Base-by-base conservation (phyloP, 2,797 vertebrate genomes). In the Erethizon dorsatum region DNA sequence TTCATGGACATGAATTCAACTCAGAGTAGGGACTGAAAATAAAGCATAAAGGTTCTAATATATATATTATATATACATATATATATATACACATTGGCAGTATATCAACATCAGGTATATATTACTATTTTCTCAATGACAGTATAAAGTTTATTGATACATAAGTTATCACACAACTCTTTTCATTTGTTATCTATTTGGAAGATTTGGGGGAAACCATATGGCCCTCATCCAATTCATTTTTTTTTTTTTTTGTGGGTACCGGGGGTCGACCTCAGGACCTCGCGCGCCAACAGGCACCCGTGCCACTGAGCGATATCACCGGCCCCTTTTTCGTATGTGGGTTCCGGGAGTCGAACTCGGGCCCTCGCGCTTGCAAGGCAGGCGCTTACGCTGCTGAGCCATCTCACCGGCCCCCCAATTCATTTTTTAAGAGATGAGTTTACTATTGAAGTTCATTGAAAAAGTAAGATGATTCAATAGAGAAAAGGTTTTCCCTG, bases 111-210 rank as follows among this genome's bases (percentile, higher is more conserved):
- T 91, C 56, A 92, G 22, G 75, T 71, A 6, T 71, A 28, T 95
- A 91, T 94, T 20, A 92, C 88, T 97, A 83, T 95, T 97, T 95
- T 96, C 85, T 91, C 86, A 80, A 33, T 88, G 90, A 94, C 86
- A 97, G 20, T 57, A 94, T 95, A 92, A 94, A 90, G 96, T 93
- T 94, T 94, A 90, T 63, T 97, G 96, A 97, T 80, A 97, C 71
- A 67, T 96, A 97, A 98, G 97, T 83, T 47, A 96, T 73, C 0
- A 75, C 67, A 92, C 1, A 86, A 28, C 20, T 1, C 26, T 96
- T 63, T 78, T 37, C 28, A 94, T 26, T 91, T 96, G 10, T 79
- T 80, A 86, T 10, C n/a, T 59, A 18, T 56, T 97, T 94, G 95
- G 52, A 31, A 96, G 89, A 92, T 95, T 59, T 94, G 50, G 56